A percentile compares a stretch with the other conserved stretches of the same genome.
Evolutionary conservation across 2,888 invertebrate genomes (phyloP).

Genomic region (Drosophila barbarae): DNA sequence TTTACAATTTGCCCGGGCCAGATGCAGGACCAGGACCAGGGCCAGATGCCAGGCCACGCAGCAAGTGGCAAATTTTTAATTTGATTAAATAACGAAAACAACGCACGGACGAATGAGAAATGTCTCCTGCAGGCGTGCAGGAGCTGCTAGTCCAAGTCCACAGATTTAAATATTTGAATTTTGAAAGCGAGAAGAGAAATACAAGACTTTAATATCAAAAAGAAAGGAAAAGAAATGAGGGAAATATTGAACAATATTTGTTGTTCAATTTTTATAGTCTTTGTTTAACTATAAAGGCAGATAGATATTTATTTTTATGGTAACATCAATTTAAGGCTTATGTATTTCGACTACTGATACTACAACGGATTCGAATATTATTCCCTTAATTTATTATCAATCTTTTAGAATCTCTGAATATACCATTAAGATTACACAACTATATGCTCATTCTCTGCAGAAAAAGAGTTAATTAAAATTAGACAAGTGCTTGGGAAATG

Average conservation of each 20-base stretch:
- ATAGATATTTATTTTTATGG: not conserved
- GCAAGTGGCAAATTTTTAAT: conserved; percentile 65
- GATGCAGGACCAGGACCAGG: conserved; percentile 29
- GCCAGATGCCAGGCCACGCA: conserved; percentile 41
- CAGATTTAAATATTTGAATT: conserved; percentile 9
- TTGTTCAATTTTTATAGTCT: not conserved
- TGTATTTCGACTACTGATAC: not conserved
- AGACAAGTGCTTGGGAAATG: conserved; percentile 61
- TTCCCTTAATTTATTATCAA: not conserved
- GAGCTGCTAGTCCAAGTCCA: not conserved
- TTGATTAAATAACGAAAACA: conserved; percentile 58
- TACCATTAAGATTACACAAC: conserved; percentile 11
- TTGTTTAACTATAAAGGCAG: not conserved
- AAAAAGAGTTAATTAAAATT: conserved; percentile 64
- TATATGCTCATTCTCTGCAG: conserved; percentile 14
- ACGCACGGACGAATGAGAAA: conserved; percentile 12
- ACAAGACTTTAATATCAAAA: not conserved
- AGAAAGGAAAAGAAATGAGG: no score
- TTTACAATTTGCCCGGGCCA: conserved; percentile 58
- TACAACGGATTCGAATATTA: no score
- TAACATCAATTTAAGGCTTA: not conserved
- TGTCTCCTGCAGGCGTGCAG: conserved; percentile 18
- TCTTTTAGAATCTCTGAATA: not conserved
- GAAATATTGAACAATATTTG: no score
- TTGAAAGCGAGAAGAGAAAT: not conserved